Percentiles rank a stretch among this genome's conserved stretches.
Evolutionary conservation across 2,888 invertebrate genomes (phyloP).

Genomic region (Ptychoptera contaminata): DNA sequence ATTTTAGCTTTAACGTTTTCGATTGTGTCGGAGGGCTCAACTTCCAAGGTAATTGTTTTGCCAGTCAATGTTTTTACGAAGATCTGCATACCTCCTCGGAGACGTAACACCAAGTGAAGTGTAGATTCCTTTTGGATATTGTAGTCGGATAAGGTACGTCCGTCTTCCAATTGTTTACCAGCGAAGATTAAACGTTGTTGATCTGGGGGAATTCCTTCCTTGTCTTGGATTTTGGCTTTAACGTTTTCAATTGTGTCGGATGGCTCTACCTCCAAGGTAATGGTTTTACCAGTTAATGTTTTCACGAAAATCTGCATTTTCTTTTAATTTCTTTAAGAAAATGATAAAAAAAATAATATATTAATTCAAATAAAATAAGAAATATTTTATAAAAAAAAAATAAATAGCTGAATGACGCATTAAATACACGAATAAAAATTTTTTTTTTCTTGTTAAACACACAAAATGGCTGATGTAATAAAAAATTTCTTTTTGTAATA

Average conservation of each 20-base stretch:
- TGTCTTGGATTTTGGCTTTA: constrained; percentile 83
- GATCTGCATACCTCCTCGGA: constrained; percentile 91
- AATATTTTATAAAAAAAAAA: too few species aligned
- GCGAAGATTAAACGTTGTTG: constrained; percentile 85
- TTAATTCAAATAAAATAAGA: too few species aligned
- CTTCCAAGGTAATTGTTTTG: constrained; percentile 84
- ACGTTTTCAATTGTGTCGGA: constrained; percentile 92
- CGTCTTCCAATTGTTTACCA: constrained; percentile 90
- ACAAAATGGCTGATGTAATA: too few species aligned
- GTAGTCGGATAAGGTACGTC: constrained; percentile 80
- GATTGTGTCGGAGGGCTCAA: constrained; percentile 83
- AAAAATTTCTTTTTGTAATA: too few species aligned
- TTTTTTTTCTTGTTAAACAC: too few species aligned
- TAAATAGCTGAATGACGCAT: too few species aligned
- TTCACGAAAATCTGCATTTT: constrained; percentile 93
- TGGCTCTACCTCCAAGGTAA: constrained; percentile 82
- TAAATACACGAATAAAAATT: too few species aligned
- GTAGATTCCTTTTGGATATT: constrained; percentile 94
- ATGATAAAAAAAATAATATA: too few species aligned
- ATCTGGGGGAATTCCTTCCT: constrained; percentile 83
- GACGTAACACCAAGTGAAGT: constrained; percentile 82
- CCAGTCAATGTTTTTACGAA: constrained; percentile 90
- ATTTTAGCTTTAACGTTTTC: constrained; percentile 92
- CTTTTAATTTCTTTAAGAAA: too few species aligned
- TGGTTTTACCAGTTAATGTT: constrained; percentile 86